Evolutionary conservation across 2,113 vertebrate genomes (phyloP), one percentile per base, ranked within the genome.

Genomic region (Alethe diademata): DNA sequence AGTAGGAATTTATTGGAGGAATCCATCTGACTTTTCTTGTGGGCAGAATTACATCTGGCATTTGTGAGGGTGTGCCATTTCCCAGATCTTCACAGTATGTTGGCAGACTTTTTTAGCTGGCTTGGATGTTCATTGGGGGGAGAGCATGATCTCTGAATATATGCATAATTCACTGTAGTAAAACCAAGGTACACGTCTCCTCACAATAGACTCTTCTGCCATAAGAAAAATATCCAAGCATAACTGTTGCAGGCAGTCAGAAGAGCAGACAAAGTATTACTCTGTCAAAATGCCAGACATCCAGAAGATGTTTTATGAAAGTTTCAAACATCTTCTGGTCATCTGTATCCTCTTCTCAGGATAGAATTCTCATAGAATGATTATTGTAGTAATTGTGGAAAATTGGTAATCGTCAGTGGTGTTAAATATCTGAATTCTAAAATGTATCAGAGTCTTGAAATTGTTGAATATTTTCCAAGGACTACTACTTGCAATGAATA

Each of bases 21-120:
- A 93, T 94, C 92, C 93, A 73, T 95, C 78, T 95, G 88, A 97
- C 94, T 97, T 92, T 94, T 97, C 78, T 91, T 96, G 96, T 95
- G 90, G 95, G 90, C 92, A 96, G 82, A 90, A 73, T 87, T 95
- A 94, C 95, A 96, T 96, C 87, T 97, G 95, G 94, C 93, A 93
- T 91, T 94, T 96, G 86, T 94, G 94, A 96, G 96, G 35, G 82
- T 96, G 86, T 96, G 94, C 94, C 96, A 97, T 97, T 95, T 97
- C 73, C 88, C 94, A 93, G 83, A 95, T 95, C 95, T 84, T 95
- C 94, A 78, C 91, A 86, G 91, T 94, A 31, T 93, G 88, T 48
- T 97, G 95, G 94, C 88, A 84, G 83, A 64, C 83, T 75, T 3
- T 92, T 96, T 95, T 95, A 92, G 61, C 76, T 92, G 76, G 38